These are phyloP conservation scores for Plutella xylostella DNA, from an alignment of 2,888 invertebrate genomes.

Conservation along the genomic window DNA sequence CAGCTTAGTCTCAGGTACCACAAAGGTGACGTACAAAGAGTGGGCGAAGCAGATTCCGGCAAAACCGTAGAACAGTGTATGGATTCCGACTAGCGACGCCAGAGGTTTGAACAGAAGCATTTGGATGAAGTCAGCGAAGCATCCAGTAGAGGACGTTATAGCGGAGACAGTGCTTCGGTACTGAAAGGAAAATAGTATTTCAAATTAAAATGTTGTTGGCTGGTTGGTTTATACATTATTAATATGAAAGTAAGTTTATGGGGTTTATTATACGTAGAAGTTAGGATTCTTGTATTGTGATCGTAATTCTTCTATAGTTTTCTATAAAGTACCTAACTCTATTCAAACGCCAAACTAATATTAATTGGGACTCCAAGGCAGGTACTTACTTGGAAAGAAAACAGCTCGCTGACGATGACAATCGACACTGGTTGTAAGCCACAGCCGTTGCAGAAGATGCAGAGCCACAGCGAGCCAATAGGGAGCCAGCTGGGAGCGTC, in stretches of 20 bases:
- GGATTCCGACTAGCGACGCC: slow-evolving; percentile 20
- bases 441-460: slow-evolving; percentile 58
- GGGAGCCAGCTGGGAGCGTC: slow-evolving; percentile 57
- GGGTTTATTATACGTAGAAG: background rate
- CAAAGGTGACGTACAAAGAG: slow-evolving; percentile 20
- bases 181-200: slow-evolving; percentile 23
- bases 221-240: too few species aligned
- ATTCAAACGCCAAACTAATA: too few species aligned
- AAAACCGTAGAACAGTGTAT: slow-evolving; percentile 24
- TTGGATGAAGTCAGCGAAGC: slow-evolving; percentile 23
- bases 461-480: slow-evolving; percentile 53
- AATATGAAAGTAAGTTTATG: background rate
- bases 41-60: slow-evolving; percentile 22
- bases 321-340: too few species aligned
- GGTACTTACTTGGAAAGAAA: slow-evolving; percentile 48
- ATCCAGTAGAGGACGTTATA: slow-evolving; percentile 21
- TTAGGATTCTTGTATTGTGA: background rate
- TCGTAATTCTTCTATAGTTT: too few species aligned
- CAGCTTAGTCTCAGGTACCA: slow-evolving; percentile 25
- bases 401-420: slow-evolving; percentile 61
- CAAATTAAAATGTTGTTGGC: too few species aligned
- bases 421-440: slow-evolving; percentile 66
- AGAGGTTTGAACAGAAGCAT: slow-evolving; percentile 24
- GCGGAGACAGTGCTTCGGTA: slow-evolving; percentile 25
- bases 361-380: too few species aligned